Evolutionary conservation across 2,888 invertebrate species (phyloP), one percentile per base, ranked within the genome.

Genomic region (Cepaea hortensis): DNA sequence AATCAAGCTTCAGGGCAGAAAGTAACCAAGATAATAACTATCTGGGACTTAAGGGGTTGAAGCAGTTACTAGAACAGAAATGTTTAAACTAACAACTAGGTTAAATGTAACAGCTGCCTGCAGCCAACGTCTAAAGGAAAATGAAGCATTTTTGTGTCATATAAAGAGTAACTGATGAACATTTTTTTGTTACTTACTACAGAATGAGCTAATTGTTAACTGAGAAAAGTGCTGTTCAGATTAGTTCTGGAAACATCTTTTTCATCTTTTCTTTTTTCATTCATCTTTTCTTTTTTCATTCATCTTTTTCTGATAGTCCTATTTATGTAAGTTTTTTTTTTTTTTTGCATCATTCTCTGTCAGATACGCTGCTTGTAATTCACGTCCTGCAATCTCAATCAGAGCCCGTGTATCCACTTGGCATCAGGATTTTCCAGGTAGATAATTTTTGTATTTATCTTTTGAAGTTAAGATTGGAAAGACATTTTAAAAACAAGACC

Each of bases 401-500:
- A 20, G 88, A 89, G 20, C 88, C 88, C 4, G 81, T 83, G 62
- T 87, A 88, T 82, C 89, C 91, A 9, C 55, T 91, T 72, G 91
- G 91, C 23, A 46, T 91, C 20, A 87, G 90, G 35, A 82, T 91
- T 13, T 91, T 88, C 65, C 84, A 87, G 70, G 91, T 91, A 88
- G 88, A 87, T 84, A 46, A 46, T 35, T 65, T 35, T 3, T 35
- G 35, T 15, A 46, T 65, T 35, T 23, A 6, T 80, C 3, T 65
- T 65, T 65, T 46, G 35, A 62, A 62, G 15, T 61, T 50, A 61
- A 23, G 48, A 77, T 11, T 4, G 18, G 50, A 50, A 55, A 20
- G 18, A 55, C 6, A 55, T 55, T 11, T 6, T 55, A 1, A 35
- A 35, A 35, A 35, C 35, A 35, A 35, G 35, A 35, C 35, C 35